Percentiles rank a stretch among this genome's conserved stretches.
These are phyloP conservation scores for Neogale vison DNA, from an alignment of 2,113 vertebrate species.

Conservation along the genomic window DNA sequence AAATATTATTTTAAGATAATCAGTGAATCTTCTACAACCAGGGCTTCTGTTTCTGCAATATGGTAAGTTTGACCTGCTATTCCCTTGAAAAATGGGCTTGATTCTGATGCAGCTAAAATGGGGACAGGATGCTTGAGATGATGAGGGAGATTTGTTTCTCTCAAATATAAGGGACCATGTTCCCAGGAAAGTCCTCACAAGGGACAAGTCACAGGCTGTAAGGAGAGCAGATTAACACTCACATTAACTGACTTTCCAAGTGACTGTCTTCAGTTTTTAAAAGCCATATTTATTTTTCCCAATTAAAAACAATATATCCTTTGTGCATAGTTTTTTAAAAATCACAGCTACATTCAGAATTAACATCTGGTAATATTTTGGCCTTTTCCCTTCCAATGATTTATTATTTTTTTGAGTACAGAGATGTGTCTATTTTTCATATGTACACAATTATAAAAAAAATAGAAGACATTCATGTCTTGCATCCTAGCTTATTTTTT, in stretches of 20 bases:
- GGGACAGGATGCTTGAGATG: background rate
- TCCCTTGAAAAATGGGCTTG: constrained; percentile 2
- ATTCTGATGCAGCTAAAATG: background rate
- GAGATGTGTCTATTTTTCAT: background rate
- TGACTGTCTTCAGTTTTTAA: background rate
- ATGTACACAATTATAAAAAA: background rate
- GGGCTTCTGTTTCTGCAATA: background rate
- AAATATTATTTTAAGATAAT: background rate
- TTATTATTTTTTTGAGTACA: background rate
- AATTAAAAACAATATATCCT: constrained; percentile 39
- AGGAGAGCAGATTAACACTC: background rate
- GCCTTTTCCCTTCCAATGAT: background rate
- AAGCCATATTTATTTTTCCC: constrained; percentile 25
- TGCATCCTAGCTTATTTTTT: background rate
- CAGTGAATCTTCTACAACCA: background rate
- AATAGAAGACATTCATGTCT: background rate
- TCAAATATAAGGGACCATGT: background rate
- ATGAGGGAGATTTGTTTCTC: background rate
- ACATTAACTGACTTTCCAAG: background rate
- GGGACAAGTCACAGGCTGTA: background rate
- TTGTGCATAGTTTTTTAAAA: constrained; percentile 50
- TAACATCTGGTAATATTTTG: constrained; percentile 31
- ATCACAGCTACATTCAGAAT: constrained; percentile 5
- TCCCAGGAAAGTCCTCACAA: background rate
- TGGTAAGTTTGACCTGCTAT: background rate